Conservation (phyloP, 2,797 vertebrate genomes). For the Hafferia zeledoni region DNA sequence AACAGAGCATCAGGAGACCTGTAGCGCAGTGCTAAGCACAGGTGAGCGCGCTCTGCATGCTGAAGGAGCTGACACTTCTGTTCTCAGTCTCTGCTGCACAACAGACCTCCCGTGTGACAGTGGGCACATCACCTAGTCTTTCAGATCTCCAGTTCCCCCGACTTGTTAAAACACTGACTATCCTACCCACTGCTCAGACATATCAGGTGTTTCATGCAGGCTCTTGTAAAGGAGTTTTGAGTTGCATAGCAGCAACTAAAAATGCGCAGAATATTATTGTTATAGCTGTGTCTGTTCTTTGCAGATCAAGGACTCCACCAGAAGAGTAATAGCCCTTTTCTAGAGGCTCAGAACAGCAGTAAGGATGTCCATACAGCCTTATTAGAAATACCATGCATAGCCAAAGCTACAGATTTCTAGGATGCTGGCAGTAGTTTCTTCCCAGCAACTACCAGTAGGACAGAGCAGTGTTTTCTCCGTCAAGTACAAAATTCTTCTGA, state of each 20-base stretch:
- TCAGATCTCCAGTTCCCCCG: slow-evolving; percentile 6
- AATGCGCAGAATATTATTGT: background rate
- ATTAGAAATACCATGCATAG: background rate
- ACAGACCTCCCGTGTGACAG: background rate
- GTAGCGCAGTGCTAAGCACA: background rate
- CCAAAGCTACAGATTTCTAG: background rate
- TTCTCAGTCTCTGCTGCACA: background rate
- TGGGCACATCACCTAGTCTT: slow-evolving; percentile 19
- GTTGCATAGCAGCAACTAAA: background rate
- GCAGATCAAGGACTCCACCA: background rate
- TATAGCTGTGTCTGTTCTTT: background rate
- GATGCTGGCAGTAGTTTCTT: background rate
- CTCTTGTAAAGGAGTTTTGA: background rate
- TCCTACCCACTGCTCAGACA: background rate
- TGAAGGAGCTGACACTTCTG: background rate
- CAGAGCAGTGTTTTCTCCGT: background rate
- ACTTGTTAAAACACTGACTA: background rate
- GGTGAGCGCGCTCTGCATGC: background rate
- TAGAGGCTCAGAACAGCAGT: background rate
- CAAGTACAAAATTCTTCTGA: background rate
- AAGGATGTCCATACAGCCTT: background rate
- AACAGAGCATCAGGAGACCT: background rate
- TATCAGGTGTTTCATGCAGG: background rate
- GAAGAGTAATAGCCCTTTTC: background rate
- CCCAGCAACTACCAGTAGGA: background rate